These are phyloP conservation scores for Rhinogobius similis DNA, from an alignment of 2,113 vertebrate species.

Conservation along the genomic window DNA sequence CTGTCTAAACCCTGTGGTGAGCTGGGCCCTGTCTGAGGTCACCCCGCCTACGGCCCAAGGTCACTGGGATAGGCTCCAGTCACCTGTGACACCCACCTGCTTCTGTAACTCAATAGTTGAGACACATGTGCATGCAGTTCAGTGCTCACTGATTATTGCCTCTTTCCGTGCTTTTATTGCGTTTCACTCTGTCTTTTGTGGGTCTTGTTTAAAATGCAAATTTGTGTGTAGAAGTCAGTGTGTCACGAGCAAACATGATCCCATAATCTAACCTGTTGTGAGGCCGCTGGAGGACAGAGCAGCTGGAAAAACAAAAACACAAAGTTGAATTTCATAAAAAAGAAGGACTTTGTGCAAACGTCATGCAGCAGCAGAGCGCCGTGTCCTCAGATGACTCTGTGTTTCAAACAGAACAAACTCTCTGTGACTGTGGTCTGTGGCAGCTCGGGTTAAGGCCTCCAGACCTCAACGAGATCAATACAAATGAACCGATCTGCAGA, in stretches of 20 bases:
- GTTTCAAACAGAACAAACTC: background rate
- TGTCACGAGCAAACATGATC: background rate
- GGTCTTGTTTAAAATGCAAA: background rate
- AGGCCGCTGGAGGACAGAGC: background rate
- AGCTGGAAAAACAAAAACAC: conserved; percentile 10
- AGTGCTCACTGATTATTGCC: too few relatives aligned
- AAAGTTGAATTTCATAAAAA: background rate
- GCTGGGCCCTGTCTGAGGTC: too few relatives aligned
- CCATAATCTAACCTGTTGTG: background rate
- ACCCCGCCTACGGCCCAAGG: too few relatives aligned
- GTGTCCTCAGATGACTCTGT: background rate
- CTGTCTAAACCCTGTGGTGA: too few relatives aligned
- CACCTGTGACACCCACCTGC: too few relatives aligned
- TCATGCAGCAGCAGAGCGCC: background rate
- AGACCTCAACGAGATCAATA: background rate
- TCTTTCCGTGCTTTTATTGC: too few relatives aligned
- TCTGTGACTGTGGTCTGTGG: background rate
- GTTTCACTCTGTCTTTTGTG: background rate
- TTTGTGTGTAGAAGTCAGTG: background rate
- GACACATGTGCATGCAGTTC: too few relatives aligned
- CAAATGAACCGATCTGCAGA: background rate
- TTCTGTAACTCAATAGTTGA: too few relatives aligned
- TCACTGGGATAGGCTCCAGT: too few relatives aligned
- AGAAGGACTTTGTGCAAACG: background rate
- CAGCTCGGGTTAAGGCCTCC: conserved; percentile 7